Base-by-base conservation (phyloP, 2,888 invertebrate genomes). In the Microplitis deprimator region DNA sequence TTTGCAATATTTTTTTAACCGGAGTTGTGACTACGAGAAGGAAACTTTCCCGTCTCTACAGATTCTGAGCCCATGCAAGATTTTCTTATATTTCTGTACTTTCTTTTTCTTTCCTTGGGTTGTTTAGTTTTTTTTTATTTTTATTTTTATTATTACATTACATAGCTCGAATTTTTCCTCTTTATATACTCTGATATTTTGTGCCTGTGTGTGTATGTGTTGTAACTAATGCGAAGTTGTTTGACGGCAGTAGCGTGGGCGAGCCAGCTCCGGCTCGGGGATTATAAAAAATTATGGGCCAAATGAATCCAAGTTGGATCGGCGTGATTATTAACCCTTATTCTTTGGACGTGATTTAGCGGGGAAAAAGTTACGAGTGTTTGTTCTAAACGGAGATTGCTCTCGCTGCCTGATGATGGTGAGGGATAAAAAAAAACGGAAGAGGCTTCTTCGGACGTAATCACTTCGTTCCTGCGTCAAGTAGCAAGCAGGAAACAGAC, bases 381-480 rank as follows among this genome's bases (percentile, higher is more conserved):
- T 86, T 84, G 84, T 82, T 84, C 84, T 78, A 82, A 82, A 76
- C 83, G 84, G 84, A 85, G 84, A 85, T 85, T 85, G 83, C 83
- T 82, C 80, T 80, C 80, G 80, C 80, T 79, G 80, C 78, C 74
- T 50, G 50, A 50, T 50, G 74, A 75, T 78, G 76, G 70, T 73
- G 76, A 40, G 61, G 76, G 68, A 73, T 77, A 71, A 74, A 73
- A 78, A 73, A 70, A 61, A 70, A 50, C 67, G 75, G 68, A 69
- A 78, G 71, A 78, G 73, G 79, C 82, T 81, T 82, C 59, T 67
- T 76, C 69, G 76, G 80, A 80, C 79, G 85, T 84, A 84, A 87
- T 86, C 85, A 84, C 79, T 80, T 83, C 79, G 79, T 81, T 82
- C 76, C 72, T 79, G 79, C 76, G 79, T 72, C 79, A 77, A 76